Base-by-base conservation (phyloP, 2,797 vertebrate genomes). In the Macrochelys suwanniensis region DNA sequence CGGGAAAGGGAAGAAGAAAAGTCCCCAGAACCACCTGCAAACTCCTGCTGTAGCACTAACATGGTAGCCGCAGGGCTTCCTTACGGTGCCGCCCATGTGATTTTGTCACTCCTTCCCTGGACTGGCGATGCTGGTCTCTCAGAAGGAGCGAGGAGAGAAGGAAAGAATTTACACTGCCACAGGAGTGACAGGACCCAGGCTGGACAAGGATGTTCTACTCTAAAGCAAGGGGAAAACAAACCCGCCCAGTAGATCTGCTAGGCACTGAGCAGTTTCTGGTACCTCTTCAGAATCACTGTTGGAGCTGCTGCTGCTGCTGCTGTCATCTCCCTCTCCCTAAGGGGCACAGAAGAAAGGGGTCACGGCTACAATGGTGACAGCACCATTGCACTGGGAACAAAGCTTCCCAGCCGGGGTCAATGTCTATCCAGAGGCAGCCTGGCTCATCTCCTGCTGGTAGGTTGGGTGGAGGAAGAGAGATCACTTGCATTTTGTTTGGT, bases 251-350 rank as follows among this genome's bases (percentile, higher is more conserved):
- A 15, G 17, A 23, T 57, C 45, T 68, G 13, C 7, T 37, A 84
- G 21, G n/a, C 15, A 33, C 37, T 78, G 51, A 16, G 28, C 31
- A 31, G 26, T 37, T 15, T 3, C 23, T 7, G 13, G 33, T 95
- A 96, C 97, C 95, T 95, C 84, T 87, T 97, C 94, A 1, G 3
- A 87, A 33, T 83, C 78, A 0, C 93, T 94, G 33, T 83, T 61
- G 0, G 97, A 97, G 79, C 92, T 95, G 94, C 95, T 95, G 89
- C 96, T 97, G 56, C 94, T 91, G 87, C 90, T 94, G 42, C 87
- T 86, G 16, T 91, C 92, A 5, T 92, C 61, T 47, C 51, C 77
- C 1, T 85, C 85, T 87, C 80, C 80, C 96, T 97, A 86, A 61
- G 51, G 57, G 56, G 33, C 0, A 0, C 93, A 96, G 88, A 94